Evolutionary conservation across 2,797 vertebrate species (phyloP).

Genomic region (Chelon labrosus): DNA sequence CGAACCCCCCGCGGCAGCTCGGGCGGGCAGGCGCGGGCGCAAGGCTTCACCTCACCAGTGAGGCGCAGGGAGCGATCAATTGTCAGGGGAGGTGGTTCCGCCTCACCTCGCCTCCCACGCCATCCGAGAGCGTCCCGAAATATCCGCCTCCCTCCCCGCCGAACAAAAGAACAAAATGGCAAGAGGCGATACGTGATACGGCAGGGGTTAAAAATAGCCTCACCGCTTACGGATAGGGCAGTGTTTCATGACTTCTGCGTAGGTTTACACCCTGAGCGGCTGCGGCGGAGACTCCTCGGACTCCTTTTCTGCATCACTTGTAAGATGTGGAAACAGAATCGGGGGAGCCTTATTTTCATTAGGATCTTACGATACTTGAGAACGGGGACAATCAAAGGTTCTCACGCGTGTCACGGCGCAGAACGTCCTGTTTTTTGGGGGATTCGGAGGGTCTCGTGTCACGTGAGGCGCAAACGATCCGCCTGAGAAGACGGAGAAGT

Average conservation of each 20-base stretch:
- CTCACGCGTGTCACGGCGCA: conserved; percentile 59
- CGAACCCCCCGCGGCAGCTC: conserved; percentile 41
- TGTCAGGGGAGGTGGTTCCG: conserved; percentile 38
- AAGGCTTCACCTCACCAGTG: conserved; percentile 25
- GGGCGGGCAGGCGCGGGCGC: conserved; percentile 14
- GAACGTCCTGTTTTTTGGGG: conserved; percentile 40
- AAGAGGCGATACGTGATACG: conserved; percentile 76
- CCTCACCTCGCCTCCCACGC: conserved; percentile 54
- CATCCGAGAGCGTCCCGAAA: conserved; percentile 72
- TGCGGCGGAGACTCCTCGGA: conserved; percentile 30
- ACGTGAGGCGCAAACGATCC: conserved; percentile 64
- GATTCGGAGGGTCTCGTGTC: conserved; percentile 49
- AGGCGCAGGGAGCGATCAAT: conserved; percentile 27
- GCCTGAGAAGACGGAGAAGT: conserved; percentile 46
- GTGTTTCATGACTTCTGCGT: conserved; percentile 62
- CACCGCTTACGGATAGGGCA: conserved; percentile 70
- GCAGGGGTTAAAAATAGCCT: conserved; percentile 83
- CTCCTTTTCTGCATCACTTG: conserved; percentile 9
- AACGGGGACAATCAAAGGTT: conserved; percentile 57
- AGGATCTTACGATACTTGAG: conserved; percentile 62
- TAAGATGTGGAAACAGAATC: conserved; percentile 29
- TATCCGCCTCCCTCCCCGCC: conserved; percentile 52
- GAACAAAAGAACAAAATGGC: conserved; percentile 67
- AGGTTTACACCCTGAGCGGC: conserved; percentile 58
- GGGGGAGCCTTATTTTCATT: conserved; percentile 24